These are phyloP conservation scores for Aporophyla lueneburgensis DNA, from an alignment of 2,888 invertebrate genomes.

Conservation along the genomic window DNA sequence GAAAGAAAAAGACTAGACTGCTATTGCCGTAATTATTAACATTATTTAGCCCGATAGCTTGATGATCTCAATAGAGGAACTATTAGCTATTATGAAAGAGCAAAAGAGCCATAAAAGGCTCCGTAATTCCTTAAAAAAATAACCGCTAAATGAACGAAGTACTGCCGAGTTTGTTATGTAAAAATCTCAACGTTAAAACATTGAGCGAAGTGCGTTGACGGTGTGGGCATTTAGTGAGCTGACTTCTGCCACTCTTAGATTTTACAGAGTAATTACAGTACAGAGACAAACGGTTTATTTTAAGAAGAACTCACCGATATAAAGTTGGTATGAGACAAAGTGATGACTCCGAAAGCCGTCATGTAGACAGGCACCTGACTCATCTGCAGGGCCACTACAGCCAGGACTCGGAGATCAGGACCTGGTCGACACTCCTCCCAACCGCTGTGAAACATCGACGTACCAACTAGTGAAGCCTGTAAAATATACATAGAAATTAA, in stretches of 20 bases:
- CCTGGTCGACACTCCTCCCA: conserved; percentile 74
- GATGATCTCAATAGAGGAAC: no score
- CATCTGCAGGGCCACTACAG: conserved; percentile 75
- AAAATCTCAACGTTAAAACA: neutral
- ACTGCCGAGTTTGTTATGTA: neutral
- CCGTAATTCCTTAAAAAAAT: neutral
- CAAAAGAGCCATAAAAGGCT: no score
- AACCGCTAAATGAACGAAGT: neutral
- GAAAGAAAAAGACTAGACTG: no score
- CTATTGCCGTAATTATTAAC: no score
- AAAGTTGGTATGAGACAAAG: conserved; percentile 77
- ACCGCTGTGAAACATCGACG: conserved; percentile 78
- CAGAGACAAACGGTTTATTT: no score
- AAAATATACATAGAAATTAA: conserved; percentile 7
- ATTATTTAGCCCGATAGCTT: no score
- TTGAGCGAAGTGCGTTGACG: no score
- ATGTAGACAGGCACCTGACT: conserved; percentile 78
- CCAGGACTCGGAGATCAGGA: conserved; percentile 68
- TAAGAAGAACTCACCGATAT: conserved; percentile 72
- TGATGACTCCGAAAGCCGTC: conserved; percentile 80
- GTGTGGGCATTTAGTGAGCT: no score
- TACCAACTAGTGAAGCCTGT: conserved; percentile 77
- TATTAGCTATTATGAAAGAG: no score
- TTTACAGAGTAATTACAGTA: neutral
- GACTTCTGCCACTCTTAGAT: no score